A percentile compares a stretch with the other conserved stretches of the same genome.
phyloP scores from a whole-genome alignment of 1,140 invertebrate species.

The Bombus pyrosoma region DNA sequence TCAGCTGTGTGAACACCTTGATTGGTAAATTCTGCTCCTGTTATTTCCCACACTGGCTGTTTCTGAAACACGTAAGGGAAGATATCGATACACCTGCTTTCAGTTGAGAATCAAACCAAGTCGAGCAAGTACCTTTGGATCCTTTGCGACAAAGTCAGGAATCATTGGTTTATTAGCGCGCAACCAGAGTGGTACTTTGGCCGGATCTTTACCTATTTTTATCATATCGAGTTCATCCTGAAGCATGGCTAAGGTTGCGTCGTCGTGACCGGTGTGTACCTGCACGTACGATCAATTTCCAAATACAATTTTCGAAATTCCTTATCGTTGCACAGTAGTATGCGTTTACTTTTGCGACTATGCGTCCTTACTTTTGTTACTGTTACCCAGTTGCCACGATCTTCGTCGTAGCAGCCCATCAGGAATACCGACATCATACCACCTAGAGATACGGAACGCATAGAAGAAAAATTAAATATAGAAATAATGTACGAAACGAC shows the following conservation, averaged over 20 bases:
- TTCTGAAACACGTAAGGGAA: slow-evolving; percentile 73
- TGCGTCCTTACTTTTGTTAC: slow-evolving; percentile 87
- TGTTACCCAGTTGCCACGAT: slow-evolving; percentile 89
- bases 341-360: background rate
- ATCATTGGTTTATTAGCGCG: slow-evolving; percentile 91
- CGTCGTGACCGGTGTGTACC: slow-evolving; percentile 93
- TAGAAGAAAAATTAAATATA: background rate
- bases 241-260: slow-evolving; percentile 90
- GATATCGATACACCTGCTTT: background rate
- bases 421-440: slow-evolving; percentile 96
- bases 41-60: slow-evolving; percentile 97
- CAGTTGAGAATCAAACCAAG: background rate
- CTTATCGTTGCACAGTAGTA: background rate
- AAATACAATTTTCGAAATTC: no score
- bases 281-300: slow-evolving; percentile 32
- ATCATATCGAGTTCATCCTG: slow-evolving; percentile 91
- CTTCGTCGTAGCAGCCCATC: slow-evolving; percentile 93
- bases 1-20: slow-evolving; percentile 94
- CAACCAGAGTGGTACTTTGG: slow-evolving; percentile 91
- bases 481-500: no score
- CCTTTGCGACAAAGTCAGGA: slow-evolving; percentile 93
- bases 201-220: slow-evolving; percentile 90
- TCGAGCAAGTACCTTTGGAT: slow-evolving; percentile 86
- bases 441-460: slow-evolving; percentile 79
- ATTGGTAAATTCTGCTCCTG: slow-evolving; percentile 95